Conservation (phyloP, 2,113 vertebrate genomes). For the Mesembrinibis cayennensis region DNA sequence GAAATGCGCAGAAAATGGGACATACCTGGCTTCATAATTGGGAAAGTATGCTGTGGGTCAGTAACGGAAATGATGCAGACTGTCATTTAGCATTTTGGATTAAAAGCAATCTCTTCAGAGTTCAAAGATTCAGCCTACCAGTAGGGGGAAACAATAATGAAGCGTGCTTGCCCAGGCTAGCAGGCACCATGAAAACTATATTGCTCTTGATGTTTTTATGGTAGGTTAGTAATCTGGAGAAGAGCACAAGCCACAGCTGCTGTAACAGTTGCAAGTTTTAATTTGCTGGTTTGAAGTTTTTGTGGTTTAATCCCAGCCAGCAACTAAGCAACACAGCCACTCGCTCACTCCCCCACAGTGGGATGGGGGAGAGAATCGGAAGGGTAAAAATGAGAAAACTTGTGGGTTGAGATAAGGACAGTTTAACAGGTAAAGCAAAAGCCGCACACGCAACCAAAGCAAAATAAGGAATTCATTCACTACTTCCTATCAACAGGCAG, state of each 20-base stretch:
- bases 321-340: too few relatives aligned
- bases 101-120: background rate
- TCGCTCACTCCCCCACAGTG: too few relatives aligned
- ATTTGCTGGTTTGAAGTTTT: background rate
- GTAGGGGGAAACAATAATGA: background rate
- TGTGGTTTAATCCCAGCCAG: too few relatives aligned
- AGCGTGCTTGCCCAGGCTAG: background rate
- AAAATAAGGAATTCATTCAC: too few relatives aligned
- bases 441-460: too few relatives aligned
- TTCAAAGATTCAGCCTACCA: background rate
- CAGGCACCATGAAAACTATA: background rate
- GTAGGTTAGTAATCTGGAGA: background rate
- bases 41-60: background rate
- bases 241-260: background rate
- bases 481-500: too few relatives aligned
- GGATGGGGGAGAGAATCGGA: too few relatives aligned
- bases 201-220: background rate
- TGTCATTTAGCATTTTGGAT: background rate
- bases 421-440: too few relatives aligned
- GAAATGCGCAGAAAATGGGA: background rate
- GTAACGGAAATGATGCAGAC: rapidly evolving
- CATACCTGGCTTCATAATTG: background rate
- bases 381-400: too few relatives aligned
- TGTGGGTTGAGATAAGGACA: too few relatives aligned
- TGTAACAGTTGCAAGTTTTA: background rate